These are phyloP conservation scores for Drosophila kuntzei DNA, from an alignment of 2,888 invertebrate species.

Conservation along the genomic window DNA sequence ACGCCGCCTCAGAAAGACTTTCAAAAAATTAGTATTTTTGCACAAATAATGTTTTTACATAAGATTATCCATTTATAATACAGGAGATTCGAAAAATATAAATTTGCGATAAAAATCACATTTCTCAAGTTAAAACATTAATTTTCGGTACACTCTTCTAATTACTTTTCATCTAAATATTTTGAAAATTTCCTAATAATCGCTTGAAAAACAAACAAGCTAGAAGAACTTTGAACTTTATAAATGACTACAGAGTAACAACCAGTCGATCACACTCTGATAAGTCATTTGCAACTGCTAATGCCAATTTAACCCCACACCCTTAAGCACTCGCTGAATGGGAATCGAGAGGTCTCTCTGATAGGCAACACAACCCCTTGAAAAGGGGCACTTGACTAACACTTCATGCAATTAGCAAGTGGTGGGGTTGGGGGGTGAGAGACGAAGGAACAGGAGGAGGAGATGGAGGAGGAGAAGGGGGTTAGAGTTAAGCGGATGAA, in stretches of 20 bases:
- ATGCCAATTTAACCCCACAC: constrained; percentile 6
- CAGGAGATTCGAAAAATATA: too few species aligned
- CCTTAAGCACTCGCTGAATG: constrained; percentile 14
- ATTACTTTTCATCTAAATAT: neutral
- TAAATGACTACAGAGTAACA: neutral
- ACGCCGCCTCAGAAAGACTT: too few species aligned
- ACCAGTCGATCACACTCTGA: neutral
- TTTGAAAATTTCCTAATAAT: neutral
- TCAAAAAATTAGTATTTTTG: too few species aligned
- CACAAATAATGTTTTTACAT: too few species aligned
- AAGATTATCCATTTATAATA: too few species aligned
- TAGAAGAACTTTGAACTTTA: neutral
- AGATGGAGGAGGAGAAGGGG: neutral
- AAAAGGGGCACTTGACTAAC: constrained; percentile 37
- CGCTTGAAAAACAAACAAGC: neutral
- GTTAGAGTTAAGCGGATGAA: constrained; percentile 32
- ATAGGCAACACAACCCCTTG: constrained; percentile 19
- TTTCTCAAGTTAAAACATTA: too few species aligned
- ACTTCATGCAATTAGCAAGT: constrained; percentile 47
- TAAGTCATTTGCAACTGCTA: neutral
- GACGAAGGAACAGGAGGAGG: neutral
- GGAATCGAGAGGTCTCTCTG: constrained; percentile 9
- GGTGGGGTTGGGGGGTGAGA: neutral
- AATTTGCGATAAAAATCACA: too few species aligned
- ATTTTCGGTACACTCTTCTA: neutral